phyloP scores from a whole-genome alignment of 1,140 invertebrate genomes.

The Bemisia tabaci region DNA sequence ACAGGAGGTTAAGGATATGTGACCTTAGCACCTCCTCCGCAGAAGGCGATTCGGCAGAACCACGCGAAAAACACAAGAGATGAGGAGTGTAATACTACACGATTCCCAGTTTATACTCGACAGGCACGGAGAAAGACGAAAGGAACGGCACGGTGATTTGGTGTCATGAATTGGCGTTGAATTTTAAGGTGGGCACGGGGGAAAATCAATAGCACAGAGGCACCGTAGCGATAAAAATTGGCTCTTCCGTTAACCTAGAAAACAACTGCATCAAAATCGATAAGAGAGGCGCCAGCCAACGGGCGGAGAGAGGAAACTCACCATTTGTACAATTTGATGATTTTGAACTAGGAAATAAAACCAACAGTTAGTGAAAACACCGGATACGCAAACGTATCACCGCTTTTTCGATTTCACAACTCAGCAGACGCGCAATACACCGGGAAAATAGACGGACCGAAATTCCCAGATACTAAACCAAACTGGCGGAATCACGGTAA shows the following conservation, averaged over 20 bases:
- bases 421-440: too few species aligned
- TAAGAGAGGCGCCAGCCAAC: too few species aligned
- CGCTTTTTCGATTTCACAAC: neutral
- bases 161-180: too few species aligned
- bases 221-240: too few species aligned
- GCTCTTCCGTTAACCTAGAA: neutral
- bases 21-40: neutral
- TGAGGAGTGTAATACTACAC: too few species aligned
- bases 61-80: too few species aligned
- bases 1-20: neutral
- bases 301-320: too few species aligned
- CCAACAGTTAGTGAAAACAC: neutral
- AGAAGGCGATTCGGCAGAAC: neutral
- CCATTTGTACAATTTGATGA: conserved; percentile 22
- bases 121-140: too few species aligned
- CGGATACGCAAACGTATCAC: neutral
- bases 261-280: neutral
- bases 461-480: conserved; percentile 24
- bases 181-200: too few species aligned
- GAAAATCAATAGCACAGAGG: too few species aligned
- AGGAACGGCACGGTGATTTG: too few species aligned
- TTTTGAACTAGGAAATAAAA: conserved; percentile 21
- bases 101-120: too few species aligned
- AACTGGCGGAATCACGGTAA: conserved; percentile 23
- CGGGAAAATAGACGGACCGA: conserved; percentile 14